Percentiles rank a stretch among this genome's conserved stretches.
Evolutionary conservation across 2,113 vertebrate species (phyloP).

Genomic region (Psittacula cyanocephala): DNA sequence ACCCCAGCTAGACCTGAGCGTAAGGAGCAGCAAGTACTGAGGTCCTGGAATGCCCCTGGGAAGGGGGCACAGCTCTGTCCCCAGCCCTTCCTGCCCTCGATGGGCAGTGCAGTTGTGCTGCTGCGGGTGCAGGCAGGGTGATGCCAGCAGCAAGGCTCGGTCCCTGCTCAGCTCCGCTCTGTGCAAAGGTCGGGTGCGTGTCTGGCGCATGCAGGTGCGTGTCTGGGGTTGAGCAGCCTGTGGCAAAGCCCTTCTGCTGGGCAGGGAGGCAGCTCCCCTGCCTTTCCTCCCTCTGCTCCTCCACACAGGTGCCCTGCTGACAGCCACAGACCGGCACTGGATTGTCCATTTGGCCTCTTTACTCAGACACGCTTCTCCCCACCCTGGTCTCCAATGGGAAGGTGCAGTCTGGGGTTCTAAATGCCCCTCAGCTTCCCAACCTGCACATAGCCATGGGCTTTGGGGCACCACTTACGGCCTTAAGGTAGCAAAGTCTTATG

Average conservation of each 20-base stretch:
- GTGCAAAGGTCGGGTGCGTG: not conserved
- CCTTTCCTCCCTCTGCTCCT: not conserved
- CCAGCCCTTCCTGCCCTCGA: not conserved
- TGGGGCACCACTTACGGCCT: fast-evolving
- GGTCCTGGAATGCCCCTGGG: not conserved
- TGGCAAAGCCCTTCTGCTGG: not conserved
- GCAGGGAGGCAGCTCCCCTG: not conserved
- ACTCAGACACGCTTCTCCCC: fast-evolving
- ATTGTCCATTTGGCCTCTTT: not conserved
- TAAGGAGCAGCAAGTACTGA: not conserved
- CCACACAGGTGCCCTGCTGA: fast-evolving
- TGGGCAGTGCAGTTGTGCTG: fast-evolving
- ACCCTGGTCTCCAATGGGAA: not conserved
- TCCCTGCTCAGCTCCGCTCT: fast-evolving
- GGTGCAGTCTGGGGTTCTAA: not conserved
- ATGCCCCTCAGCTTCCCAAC: not conserved
- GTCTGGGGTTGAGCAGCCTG: not conserved
- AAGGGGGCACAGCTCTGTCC: not conserved
- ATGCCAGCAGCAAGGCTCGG: not conserved
- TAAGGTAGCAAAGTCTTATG: fast-evolving
- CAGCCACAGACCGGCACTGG: not conserved
- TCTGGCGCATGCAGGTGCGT: not conserved
- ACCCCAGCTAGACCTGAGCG: not conserved
- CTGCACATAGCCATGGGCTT: fast-evolving
- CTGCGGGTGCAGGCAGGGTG: not conserved